phyloP scores from a whole-genome alignment of 92 coral and sea anemone species.

The Meandrina meandrites region DNA sequence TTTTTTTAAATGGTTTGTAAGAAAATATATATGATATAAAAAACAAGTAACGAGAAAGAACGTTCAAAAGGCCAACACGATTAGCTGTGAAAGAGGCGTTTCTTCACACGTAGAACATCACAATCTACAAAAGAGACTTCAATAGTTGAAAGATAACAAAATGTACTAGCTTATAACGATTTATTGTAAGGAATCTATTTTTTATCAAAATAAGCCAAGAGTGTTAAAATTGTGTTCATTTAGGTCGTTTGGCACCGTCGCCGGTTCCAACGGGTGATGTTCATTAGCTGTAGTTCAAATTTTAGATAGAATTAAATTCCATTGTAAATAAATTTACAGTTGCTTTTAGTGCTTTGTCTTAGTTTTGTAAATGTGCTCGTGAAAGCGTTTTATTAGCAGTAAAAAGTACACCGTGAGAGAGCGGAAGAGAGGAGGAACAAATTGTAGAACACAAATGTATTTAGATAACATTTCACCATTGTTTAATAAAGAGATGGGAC shows the following conservation, averaged over 20 bases:
- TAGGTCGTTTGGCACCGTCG: constrained; percentile 9
- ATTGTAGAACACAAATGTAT: constrained; percentile 40
- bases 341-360: constrained; percentile 6
- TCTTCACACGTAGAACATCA: constrained; percentile 36
- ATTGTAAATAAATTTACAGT: constrained; percentile 39
- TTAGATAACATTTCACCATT: constrained; percentile 45
- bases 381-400: constrained; percentile 16
- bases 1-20: constrained; percentile 19
- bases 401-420: constrained; percentile 11
- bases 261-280: constrained; percentile 5
- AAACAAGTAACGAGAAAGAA: background rate
- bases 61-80: constrained; percentile 19
- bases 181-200: constrained; percentile 49
- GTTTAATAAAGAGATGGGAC: constrained; percentile 49
- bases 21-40: constrained; percentile 3
- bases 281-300: constrained; percentile 11
- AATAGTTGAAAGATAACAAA: constrained; percentile 40
- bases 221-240: constrained; percentile 30
- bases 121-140: constrained; percentile 35
- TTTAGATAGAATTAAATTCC: constrained; percentile 21
- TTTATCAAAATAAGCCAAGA: constrained; percentile 39
- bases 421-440: constrained; percentile 31
- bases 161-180: constrained; percentile 44
- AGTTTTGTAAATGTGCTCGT: constrained; percentile 24
- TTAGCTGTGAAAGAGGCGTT: constrained; percentile 46